Percentiles rank a stretch among this genome's conserved stretches.
phyloP scores from a whole-genome alignment of 2,888 invertebrate genomes.

The Steromphala cineraria region DNA sequence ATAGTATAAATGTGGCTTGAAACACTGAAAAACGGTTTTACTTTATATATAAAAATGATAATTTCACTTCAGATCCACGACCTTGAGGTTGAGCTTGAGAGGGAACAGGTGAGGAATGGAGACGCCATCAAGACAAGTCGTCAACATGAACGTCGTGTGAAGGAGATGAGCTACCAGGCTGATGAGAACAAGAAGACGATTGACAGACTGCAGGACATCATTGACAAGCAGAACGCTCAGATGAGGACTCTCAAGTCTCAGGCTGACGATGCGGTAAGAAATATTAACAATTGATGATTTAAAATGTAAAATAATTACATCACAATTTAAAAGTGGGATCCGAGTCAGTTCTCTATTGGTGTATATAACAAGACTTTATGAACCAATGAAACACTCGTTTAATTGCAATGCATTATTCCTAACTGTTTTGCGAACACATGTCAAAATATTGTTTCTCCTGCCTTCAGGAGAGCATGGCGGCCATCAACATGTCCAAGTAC shows the following conservation, averaged over 20 bases:
- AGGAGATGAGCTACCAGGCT: constrained; percentile 82
- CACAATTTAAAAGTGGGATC: too few relatives aligned
- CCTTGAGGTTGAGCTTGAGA: constrained; percentile 88
- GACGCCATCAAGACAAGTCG: constrained; percentile 98
- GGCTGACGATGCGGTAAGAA: constrained; percentile 92
- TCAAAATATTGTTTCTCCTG: too few relatives aligned
- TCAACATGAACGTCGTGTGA: constrained; percentile 94
- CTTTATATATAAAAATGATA: too few relatives aligned
- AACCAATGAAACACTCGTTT: too few relatives aligned
- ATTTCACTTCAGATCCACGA: constrained; percentile 48
- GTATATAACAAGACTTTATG: too few relatives aligned
- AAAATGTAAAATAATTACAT: too few relatives aligned
- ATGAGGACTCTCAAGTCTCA: constrained; percentile 99
- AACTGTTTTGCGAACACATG: too few relatives aligned
- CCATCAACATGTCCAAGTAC: constrained; percentile 17
- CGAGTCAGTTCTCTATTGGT: too few relatives aligned
- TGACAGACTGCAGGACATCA: constrained; percentile 98
- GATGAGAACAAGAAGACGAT: constrained; percentile 99
- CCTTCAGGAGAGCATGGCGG: neutral
- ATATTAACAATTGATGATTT: too few relatives aligned
- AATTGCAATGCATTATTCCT: neutral
- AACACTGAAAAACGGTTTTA: too few relatives aligned
- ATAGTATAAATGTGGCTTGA: too few relatives aligned
- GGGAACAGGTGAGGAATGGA: constrained; percentile 97
- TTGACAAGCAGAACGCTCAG: constrained; percentile 97